A percentile compares a stretch with the other conserved stretches of the same genome.
These are phyloP conservation scores for Drosophila parvula DNA, from an alignment of 1,140 invertebrate species.

Conservation along the genomic window DNA sequence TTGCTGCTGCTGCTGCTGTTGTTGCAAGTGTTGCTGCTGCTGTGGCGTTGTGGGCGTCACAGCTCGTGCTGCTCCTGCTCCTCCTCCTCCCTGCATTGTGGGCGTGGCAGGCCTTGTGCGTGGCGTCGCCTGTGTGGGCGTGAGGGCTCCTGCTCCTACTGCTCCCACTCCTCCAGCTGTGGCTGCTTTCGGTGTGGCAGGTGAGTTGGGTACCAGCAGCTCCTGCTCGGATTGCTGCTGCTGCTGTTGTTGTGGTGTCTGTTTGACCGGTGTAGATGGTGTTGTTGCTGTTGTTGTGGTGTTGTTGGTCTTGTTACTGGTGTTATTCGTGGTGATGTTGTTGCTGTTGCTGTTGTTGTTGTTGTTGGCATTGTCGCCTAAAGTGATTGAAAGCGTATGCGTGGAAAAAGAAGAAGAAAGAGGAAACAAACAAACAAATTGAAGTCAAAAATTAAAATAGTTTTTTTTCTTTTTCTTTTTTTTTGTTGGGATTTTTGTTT, in stretches of 20 bases:
- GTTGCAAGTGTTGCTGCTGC: slow-evolving; percentile 46
- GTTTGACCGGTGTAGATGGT: slow-evolving; percentile 74
- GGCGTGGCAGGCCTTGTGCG: slow-evolving; percentile 69
- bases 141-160: slow-evolving; percentile 3
- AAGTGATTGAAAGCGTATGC: slow-evolving; percentile 76
- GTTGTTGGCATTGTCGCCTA: slow-evolving; percentile 77
- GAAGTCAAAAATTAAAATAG: slow-evolving; percentile 78
- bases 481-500: slow-evolving; percentile 9
- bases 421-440: slow-evolving; percentile 80
- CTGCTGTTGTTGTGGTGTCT: slow-evolving; percentile 65
- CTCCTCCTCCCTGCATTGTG: slow-evolving; percentile 40
- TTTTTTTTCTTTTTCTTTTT: slow-evolving; percentile 34
- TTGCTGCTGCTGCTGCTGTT: slow-evolving; percentile 47
- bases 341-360: slow-evolving; percentile 60
- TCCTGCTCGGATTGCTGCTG: slow-evolving; percentile 41
- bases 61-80: slow-evolving; percentile 21
- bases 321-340: slow-evolving; percentile 48
- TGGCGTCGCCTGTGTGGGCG: slow-evolving; percentile 43
- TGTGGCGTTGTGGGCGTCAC: slow-evolving; percentile 51
- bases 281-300: slow-evolving; percentile 57
- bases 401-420: slow-evolving; percentile 72
- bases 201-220: slow-evolving; percentile 50
- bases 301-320: slow-evolving; percentile 53
- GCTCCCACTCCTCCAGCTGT: slow-evolving; percentile 30
- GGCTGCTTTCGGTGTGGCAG: slow-evolving; percentile 52